Percentiles rank a stretch among this genome's conserved stretches.
Evolutionary conservation across 1,140 invertebrate genomes (phyloP).

Genomic region (Orussus abietinus): DNA sequence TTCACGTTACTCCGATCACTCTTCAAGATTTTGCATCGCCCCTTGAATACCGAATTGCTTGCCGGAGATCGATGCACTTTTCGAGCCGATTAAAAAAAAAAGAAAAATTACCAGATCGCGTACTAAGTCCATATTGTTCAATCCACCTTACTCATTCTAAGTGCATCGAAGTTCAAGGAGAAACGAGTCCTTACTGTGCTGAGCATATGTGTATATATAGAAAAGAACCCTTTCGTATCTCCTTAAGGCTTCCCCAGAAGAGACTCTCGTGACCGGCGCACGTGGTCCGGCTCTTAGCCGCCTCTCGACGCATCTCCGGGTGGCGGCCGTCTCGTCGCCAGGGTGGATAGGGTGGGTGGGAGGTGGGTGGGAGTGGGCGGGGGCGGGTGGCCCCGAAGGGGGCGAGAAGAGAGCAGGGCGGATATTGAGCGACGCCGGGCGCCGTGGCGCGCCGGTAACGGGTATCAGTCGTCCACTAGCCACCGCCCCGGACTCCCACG

Average conservation of each 20-base stretch:
- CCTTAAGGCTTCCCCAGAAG: slow-evolving; percentile 2
- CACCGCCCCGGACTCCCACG: slow-evolving; percentile 46
- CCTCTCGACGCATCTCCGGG: slow-evolving; percentile 14
- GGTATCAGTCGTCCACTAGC: slow-evolving; percentile 48
- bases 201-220: too few relatives aligned
- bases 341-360: slow-evolving; percentile 18
- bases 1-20: too few relatives aligned
- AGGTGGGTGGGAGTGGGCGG: too few relatives aligned
- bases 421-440: slow-evolving; percentile 51
- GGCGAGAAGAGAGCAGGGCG: slow-evolving; percentile 26
- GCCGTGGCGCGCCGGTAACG: slow-evolving; percentile 42
- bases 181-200: too few relatives aligned
- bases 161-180: too few relatives aligned
- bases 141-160: too few relatives aligned
- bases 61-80: too few relatives aligned
- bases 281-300: slow-evolving; percentile 19
- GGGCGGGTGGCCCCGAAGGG: background rate
- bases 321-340: slow-evolving; percentile 23
- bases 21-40: too few relatives aligned
- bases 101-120: too few relatives aligned
- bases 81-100: too few relatives aligned
- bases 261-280: background rate
- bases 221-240: background rate
- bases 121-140: too few relatives aligned
- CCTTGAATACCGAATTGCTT: too few relatives aligned